These are phyloP conservation scores for Nymphalis urticae DNA, from an alignment of 2,888 invertebrate species.

Conservation along the genomic window DNA sequence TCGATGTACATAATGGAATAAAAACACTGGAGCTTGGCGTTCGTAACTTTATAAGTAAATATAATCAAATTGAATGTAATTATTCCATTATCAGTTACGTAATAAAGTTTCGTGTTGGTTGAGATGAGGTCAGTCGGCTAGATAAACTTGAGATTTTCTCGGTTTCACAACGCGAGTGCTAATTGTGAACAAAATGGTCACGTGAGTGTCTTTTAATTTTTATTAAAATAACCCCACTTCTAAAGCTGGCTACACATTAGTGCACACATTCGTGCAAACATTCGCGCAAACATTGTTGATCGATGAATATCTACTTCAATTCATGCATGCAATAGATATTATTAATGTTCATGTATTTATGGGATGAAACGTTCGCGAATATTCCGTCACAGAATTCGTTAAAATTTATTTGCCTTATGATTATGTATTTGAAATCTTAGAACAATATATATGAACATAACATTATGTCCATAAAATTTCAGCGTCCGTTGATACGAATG, in stretches of 20 bases:
- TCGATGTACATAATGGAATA: not conserved
- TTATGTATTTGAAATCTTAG: no score
- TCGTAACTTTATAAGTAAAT: slow-evolving; percentile 1
- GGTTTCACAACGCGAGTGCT: slow-evolving; percentile 18
- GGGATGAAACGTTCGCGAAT: not conserved
- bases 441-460: no score
- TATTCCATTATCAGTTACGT: slow-evolving; percentile 25
- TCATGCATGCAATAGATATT: not conserved
- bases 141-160: slow-evolving; percentile 36
- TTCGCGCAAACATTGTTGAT: not conserved
- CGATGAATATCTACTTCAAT: not conserved
- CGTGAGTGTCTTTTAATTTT: slow-evolving; percentile 29
- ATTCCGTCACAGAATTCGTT: not conserved
- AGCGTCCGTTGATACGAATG: no score
- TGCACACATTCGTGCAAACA: not conserved
- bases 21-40: not conserved
- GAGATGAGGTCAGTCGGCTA: slow-evolving; percentile 33
- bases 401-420: not conserved
- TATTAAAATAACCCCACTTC: not conserved
- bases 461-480: no score
- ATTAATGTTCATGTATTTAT: not conserved
- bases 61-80: slow-evolving; percentile 10
- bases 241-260: slow-evolving; percentile 1
- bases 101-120: slow-evolving; percentile 18
- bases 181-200: slow-evolving; percentile 30